Evolutionary conservation across 2,888 invertebrate genomes (phyloP), one percentile per base, ranked within the genome.

Genomic region (Tetrapedia diversipes): DNA sequence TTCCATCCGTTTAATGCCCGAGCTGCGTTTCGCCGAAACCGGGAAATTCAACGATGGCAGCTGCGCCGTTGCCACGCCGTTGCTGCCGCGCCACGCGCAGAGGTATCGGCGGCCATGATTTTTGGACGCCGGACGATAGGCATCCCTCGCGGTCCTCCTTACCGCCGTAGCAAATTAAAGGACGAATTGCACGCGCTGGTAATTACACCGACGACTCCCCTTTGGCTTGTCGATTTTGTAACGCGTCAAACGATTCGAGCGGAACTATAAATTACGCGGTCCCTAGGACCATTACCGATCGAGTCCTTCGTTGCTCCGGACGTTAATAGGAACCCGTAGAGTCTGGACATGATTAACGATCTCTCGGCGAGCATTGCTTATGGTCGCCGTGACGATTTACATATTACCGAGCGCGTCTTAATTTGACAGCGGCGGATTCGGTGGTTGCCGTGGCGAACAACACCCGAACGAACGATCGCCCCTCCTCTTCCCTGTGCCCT

Each of bases 281-380:
- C 54, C 69, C 79, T 72, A 81, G 77, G 72, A 69, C 63, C 71
- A 76, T 82, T 82, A 80, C 78, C 79, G 69, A 83, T 83, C 83
- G 74, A 74, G 79, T 69, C 64, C 60, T 79, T 74, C 73, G 80
- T 70, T 77, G 74, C 65, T 61, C 69, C 61, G 57, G 78, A 83
- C 82, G 80, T 80, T 83, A 82, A 83, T 82, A 79, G 80, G 63
- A 78, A 80, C 80, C 71, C 73, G 79, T 69, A 63, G 82, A 75
- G 75, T 61, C 59, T 53, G 53, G 64, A 47, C 71, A 64, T 83
- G 82, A 83, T 83, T 83, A 82, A 83, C 83, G 82, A 83, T 80
- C 78, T 80, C 78, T 49, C 32, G 41, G 43, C 66, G 54, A 59
- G 75, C 54, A 66, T 74, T 59, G 66, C 79, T 74, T 82, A 74